Evolutionary conservation across 2,113 vertebrate genomes (phyloP).

Genomic region (Stomatorhinus ivindoensis): DNA sequence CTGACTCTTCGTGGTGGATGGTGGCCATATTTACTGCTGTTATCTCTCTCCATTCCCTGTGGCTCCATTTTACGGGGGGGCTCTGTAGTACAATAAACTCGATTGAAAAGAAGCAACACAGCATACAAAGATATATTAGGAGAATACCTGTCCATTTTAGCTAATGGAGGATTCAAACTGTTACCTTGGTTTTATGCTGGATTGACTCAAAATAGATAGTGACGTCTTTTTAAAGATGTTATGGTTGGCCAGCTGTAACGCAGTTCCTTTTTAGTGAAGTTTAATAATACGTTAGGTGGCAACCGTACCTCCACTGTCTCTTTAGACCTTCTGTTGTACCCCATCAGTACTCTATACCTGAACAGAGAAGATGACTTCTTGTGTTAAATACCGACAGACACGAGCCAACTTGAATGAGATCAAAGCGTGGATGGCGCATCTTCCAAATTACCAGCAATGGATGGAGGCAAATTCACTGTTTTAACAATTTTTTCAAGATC

Average conservation of each 20-base stretch:
- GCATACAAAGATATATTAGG: neutral
- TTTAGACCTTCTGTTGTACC: neutral
- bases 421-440: neutral
- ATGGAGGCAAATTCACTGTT: too few species aligned
- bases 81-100: conserved; percentile 62
- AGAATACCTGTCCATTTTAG: neutral
- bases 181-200: neutral
- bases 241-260: conserved; percentile 38
- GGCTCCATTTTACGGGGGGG: conserved; percentile 43
- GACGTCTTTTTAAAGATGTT: conserved; percentile 60
- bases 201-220: conserved; percentile 43
- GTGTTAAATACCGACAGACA: neutral
- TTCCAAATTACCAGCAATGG: too few species aligned
- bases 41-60: conserved; percentile 38
- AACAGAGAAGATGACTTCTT: neutral
- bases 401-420: neutral
- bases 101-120: conserved; percentile 19
- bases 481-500: too few species aligned
- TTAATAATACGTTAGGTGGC: neutral
- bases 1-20: conserved; percentile 53
- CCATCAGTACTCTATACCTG: neutral
- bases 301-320: neutral
- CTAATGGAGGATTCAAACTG: neutral
- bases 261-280: neutral
- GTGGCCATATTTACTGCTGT: conserved; percentile 46